These are phyloP conservation scores for Sebastes taczanowskii DNA, from an alignment of 2,797 vertebrate genomes.

Conservation along the genomic window DNA sequence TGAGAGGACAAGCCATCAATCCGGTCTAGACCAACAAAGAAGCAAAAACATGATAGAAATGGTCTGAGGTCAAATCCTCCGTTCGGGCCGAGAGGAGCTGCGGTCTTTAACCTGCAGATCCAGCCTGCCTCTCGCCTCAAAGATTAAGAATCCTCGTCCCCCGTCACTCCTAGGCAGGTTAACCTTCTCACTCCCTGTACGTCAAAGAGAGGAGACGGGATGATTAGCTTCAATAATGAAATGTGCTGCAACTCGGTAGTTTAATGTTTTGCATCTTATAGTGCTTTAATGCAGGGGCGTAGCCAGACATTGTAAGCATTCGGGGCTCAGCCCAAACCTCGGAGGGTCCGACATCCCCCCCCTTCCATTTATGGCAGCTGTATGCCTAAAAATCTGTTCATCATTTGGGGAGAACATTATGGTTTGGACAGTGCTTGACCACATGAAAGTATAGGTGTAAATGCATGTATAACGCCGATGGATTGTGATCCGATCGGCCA, in stretches of 20 bases:
- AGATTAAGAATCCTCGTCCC: not conserved
- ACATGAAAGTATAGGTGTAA: too few species aligned
- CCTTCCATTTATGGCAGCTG: not conserved
- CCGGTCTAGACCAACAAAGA: not conserved
- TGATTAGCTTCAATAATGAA: not conserved
- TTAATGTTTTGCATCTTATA: not conserved
- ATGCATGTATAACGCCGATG: too few species aligned
- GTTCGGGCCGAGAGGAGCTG: not conserved
- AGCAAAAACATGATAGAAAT: not conserved
- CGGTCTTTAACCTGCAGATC: not conserved
- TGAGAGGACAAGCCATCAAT: too few species aligned
- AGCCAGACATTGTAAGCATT: not conserved
- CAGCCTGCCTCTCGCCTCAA: not conserved
- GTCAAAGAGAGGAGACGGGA: too few species aligned
- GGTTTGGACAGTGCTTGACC: too few species aligned
- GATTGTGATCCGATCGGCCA: too few species aligned
- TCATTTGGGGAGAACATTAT: not conserved
- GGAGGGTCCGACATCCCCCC: too few species aligned
- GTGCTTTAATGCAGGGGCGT: not conserved
- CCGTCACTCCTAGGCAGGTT: not conserved
- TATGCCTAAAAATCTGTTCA: not conserved
- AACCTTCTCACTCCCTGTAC: not conserved
- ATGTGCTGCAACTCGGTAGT: not conserved
- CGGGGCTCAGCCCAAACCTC: not conserved
- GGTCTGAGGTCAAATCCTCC: not conserved